Evolutionary conservation across 2,797 vertebrate species (phyloP).

Genomic region (Amazona ochrocephala): DNA sequence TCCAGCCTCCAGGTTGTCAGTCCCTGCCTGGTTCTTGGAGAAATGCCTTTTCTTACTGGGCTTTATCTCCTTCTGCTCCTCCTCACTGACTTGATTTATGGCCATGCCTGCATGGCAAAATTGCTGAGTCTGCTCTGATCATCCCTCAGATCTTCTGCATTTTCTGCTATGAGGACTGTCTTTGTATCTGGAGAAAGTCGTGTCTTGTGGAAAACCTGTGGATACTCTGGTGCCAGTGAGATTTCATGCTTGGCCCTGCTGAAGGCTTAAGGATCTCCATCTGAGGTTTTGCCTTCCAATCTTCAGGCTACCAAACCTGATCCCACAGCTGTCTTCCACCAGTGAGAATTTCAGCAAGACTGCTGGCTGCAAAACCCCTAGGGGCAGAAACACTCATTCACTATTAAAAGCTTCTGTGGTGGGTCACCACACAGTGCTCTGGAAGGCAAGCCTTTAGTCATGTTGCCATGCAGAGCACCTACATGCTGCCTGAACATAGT

Average conservation of each 20-base stretch:
- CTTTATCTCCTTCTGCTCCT: neutral
- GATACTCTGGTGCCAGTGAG: neutral
- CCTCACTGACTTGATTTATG: neutral
- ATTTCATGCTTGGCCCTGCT: neutral
- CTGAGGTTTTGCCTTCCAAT: neutral
- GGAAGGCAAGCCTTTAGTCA: neutral
- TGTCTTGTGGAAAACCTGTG: neutral
- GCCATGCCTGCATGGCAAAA: neutral
- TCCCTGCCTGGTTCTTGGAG: neutral
- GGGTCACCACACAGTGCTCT: neutral
- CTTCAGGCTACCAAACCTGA: neutral
- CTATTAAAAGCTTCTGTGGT: neutral
- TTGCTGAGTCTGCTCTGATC: neutral
- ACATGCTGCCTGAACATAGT: neutral
- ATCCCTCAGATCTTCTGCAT: neutral
- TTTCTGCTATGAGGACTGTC: neutral
- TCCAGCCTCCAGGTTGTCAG: neutral
- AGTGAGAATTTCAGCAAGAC: neutral
- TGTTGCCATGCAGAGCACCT: neutral
- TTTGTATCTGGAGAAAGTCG: neutral
- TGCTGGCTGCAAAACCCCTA: neutral
- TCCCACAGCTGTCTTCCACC: neutral
- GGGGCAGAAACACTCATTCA: neutral
- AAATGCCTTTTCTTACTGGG: neutral
- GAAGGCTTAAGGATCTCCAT: neutral